Base-by-base conservation (phyloP, 2,888 invertebrate species). In the Platynereis dumerilii region DNA sequence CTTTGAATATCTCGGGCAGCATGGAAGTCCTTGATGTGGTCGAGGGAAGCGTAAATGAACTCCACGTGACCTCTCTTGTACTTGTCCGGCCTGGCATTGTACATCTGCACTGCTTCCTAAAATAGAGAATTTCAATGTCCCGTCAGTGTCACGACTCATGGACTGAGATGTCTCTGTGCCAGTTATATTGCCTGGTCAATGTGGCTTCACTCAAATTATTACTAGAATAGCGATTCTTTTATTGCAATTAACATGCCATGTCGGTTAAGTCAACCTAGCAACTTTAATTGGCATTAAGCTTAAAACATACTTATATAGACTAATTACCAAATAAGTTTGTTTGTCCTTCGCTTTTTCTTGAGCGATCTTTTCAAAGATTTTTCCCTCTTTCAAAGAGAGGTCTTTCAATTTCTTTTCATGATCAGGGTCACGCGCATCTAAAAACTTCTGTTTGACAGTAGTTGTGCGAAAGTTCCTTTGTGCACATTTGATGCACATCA, bases 31-130 rank as follows among this genome's bases (percentile, higher is more conserved):
- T 92, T 89, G 93, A 99, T 93, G 78, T 91, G 89, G 63, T 89
- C 90, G 69, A 98, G 83, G 0, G 96, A 96, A 0, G 92, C 89
- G 80, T 93, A 91, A 74, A 99, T 94, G 84, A 99, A 99, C 78
- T 96, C 95, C 0, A 95, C 93, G 82, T 96, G 94, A 53, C 94
- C 95, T 66, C 92, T 87, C 69, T 92, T 87, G 75, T 90, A 88
- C 0, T 87, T 87, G 73, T 90, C 90, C 52, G 88, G 87, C 29
- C 76, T 73, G 2, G 87, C 87, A 74, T 89, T 87, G 78, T 92
- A 97, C 68, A 91, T 88, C 73, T 90, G 89, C 60, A 94, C 86
- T 83, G 91, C 90, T 44, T 44, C 39, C 44, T 69, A 60, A 48
- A 34, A 34, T 34, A 34, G 34, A n/a, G n/a, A n/a, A n/a, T n/a